Base-by-base conservation (phyloP, 2,888 invertebrate genomes). In the Trachelus tabidus region DNA sequence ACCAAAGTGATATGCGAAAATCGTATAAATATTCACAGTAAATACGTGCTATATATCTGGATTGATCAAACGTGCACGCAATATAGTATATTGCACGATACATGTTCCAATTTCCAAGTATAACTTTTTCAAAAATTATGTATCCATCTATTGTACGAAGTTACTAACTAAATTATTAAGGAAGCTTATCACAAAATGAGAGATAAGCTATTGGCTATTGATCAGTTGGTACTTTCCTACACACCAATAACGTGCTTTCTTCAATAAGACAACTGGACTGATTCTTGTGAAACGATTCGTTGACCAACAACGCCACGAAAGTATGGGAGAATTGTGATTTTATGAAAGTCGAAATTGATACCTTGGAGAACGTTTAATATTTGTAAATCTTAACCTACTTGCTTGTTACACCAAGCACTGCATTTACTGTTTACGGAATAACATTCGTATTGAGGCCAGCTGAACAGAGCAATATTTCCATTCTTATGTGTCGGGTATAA, bases 371-470 rank as follows among this genome's bases (percentile, higher is more conserved):
- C 40, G 40, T 40, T 40, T 71, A 56, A 56, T 76, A 79, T 78
- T 79, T 81, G 77, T 80, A 76, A 77, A 83, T 68, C 82, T 82
- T 84, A 84, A 84, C 84, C 84, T 84, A 69, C 15, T 37, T 40
- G 40, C 40, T 40, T 40, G 40, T 40, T 40, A 40, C 6, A 15
- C 40, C 40, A 40, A 40, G 40, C 15, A 4, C 0, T 40, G 40
- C 40, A 40, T 40, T 40, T 40, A 40, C 40, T 40, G 40, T 40
- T 40, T 40, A 40, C 40, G 40, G 23, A 56, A 23, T 23, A 56
- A 56, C 23, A 56, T 23, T 23, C 2, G 56, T 23, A 56, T 56
- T 56, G 56, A 56, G 56, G 56, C 34, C 34, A 31, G 33, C 30
- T 15, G 23, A 30, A 71, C 3, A 11, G 30, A 33, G 31, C 23